Evolutionary conservation across 2,797 vertebrate genomes (phyloP).

Genomic region (Pseudochromis fuscus): DNA sequence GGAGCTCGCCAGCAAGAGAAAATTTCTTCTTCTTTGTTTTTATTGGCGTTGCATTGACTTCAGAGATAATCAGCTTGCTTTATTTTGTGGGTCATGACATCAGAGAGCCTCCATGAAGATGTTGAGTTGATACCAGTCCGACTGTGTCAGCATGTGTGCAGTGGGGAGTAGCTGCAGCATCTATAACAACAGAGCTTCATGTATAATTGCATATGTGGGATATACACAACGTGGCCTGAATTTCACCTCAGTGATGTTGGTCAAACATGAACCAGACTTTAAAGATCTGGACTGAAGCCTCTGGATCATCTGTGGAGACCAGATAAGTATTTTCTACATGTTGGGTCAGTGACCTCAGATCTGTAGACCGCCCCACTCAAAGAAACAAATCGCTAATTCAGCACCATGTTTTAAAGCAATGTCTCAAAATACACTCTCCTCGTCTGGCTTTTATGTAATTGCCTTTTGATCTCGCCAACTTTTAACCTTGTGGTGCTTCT

Average conservation of each 20-base stretch:
- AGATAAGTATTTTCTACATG: background rate
- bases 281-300: no score
- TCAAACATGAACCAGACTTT: background rate
- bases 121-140: constrained; percentile 4
- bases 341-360: background rate
- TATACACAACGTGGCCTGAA: background rate
- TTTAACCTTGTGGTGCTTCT: constrained; percentile 45
- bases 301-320: no score
- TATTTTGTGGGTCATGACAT: constrained; percentile 52
- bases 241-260: background rate
- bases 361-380: background rate
- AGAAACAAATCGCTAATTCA: constrained; percentile 17
- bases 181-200: background rate
- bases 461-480: constrained; percentile 58
- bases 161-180: constrained; percentile 6
- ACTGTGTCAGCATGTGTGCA: constrained; percentile 6
- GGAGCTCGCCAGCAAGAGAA: no score
- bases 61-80: constrained; percentile 27
- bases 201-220: background rate
- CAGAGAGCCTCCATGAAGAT: constrained; percentile 13
- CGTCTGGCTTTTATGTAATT: constrained; percentile 43
- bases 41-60: constrained; percentile 9
- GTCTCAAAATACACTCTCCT: constrained; percentile 18
- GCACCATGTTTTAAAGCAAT: constrained; percentile 3
- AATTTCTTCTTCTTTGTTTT: constrained; percentile 2